These are phyloP conservation scores for Callosobruchus maculatus DNA, from an alignment of 2,888 invertebrate genomes.

Conservation along the genomic window DNA sequence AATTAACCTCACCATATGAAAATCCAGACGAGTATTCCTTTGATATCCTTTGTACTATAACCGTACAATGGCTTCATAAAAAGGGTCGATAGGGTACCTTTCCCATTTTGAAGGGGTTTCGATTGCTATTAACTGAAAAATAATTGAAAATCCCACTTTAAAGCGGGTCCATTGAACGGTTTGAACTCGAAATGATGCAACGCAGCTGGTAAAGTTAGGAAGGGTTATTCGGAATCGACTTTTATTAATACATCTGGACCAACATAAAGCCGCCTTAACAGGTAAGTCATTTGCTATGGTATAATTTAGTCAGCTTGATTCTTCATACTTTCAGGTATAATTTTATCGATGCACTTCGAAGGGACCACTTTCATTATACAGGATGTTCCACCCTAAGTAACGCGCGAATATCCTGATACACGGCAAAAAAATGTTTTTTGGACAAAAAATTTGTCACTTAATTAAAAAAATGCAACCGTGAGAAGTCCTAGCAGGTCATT, in stretches of 20 bases:
- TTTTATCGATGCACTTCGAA: too few relatives aligned
- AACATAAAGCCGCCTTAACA: not conserved
- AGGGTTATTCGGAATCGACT: not conserved
- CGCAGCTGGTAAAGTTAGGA: constrained; percentile 2
- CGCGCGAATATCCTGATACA: too few relatives aligned
- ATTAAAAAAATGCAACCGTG: too few relatives aligned
- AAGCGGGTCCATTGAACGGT: constrained; percentile 10
- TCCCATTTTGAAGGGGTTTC: not conserved
- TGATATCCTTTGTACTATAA: not conserved
- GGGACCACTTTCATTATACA: too few relatives aligned
- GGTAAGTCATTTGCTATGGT: not conserved
- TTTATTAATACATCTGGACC: not conserved
- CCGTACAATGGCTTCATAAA: not conserved
- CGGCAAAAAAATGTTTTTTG: too few relatives aligned
- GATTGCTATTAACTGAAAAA: not conserved
- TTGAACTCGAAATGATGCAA: constrained; percentile 4
- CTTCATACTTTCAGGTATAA: too few relatives aligned
- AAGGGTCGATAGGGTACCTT: not conserved
- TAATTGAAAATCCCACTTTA: constrained; percentile 10
- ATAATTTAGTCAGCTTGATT: not conserved
- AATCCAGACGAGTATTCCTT: not conserved
- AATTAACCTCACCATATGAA: not conserved
- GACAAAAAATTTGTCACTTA: too few relatives aligned
- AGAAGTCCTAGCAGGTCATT: too few relatives aligned
- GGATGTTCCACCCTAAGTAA: too few relatives aligned